phyloP scores from a whole-genome alignment of 2,113 vertebrate species.

The Brienomyrus brachyistius region DNA sequence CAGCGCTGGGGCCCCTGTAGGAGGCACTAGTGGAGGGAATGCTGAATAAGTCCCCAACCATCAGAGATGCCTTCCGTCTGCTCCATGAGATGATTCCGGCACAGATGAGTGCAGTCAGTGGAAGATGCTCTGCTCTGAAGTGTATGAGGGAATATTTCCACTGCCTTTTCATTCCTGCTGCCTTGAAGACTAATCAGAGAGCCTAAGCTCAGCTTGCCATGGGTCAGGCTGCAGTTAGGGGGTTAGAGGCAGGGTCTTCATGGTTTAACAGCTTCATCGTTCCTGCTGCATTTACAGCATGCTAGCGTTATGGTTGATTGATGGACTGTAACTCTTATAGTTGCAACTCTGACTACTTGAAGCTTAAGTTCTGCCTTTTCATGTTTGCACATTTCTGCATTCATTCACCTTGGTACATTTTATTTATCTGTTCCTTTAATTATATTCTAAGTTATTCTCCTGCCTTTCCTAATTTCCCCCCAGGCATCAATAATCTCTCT shows the following conservation, averaged over 20 bases:
- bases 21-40: not conserved
- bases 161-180: not conserved
- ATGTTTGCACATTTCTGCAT: not conserved
- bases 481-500: not conserved
- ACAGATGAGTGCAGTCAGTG: not conserved
- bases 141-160: not conserved
- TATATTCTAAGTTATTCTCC: not conserved
- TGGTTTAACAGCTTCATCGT: too few species aligned
- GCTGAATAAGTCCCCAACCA: not conserved
- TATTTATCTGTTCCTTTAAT: not conserved
- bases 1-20: not conserved
- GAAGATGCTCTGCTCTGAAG: not conserved
- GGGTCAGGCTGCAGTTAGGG: too few species aligned
- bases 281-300: too few species aligned
- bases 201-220: too few species aligned
- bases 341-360: not conserved
- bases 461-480: not conserved
- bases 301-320: too few species aligned
- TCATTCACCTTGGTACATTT: not conserved
- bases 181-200: not conserved
- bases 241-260: too few species aligned
- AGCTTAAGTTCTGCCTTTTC: not conserved
- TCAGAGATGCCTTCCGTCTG: not conserved
- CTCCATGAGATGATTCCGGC: not conserved
- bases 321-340: not conserved